A percentile compares a stretch with the other conserved stretches of the same genome.
phyloP scores from a whole-genome alignment of 2,888 invertebrate genomes.

The Paralinhomoeus sp. region DNA sequence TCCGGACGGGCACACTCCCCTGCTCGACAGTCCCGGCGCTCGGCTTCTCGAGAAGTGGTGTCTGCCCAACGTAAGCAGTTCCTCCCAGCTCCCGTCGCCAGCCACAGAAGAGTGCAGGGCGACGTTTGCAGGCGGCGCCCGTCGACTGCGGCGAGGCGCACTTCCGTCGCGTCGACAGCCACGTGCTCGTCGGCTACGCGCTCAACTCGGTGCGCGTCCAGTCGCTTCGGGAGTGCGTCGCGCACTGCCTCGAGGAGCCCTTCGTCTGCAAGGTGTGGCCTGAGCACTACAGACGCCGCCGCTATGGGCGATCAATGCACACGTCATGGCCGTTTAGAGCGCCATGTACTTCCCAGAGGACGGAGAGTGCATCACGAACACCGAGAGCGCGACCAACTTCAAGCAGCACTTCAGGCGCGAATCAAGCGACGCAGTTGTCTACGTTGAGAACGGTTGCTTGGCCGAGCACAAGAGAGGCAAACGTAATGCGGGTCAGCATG shows the following conservation, averaged over 20 bases:
- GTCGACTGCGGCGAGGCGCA: constrained; percentile 12
- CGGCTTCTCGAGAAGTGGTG: constrained; percentile 22
- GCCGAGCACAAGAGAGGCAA: no score
- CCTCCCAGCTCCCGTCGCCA: not conserved
- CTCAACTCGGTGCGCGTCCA: constrained; percentile 12
- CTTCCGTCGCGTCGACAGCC: constrained; percentile 20
- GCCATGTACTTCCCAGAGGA: constrained; percentile 25
- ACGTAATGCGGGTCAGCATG: no score
- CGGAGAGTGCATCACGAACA: constrained; percentile 24
- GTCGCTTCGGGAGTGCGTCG: constrained; percentile 17
- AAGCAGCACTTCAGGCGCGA: constrained; percentile 7
- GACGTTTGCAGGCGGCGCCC: constrained; percentile 3
- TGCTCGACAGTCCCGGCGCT: constrained; percentile 8
- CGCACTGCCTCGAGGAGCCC: constrained; percentile 14
- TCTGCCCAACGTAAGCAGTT: constrained; percentile 6
- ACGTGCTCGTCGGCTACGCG: constrained; percentile 19
- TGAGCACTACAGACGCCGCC: not conserved
- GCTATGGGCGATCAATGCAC: not conserved
- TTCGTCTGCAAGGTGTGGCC: not conserved
- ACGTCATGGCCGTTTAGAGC: constrained; percentile 12
- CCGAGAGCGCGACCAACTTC: constrained; percentile 13
- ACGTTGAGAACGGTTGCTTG: constrained; percentile 21
- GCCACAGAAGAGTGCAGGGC: not conserved
- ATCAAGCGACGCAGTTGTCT: constrained; percentile 16
- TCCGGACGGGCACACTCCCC: not conserved